These are phyloP conservation scores for Urophycis tenuis DNA, from an alignment of 2,797 vertebrate species.

Conservation along the genomic window DNA sequence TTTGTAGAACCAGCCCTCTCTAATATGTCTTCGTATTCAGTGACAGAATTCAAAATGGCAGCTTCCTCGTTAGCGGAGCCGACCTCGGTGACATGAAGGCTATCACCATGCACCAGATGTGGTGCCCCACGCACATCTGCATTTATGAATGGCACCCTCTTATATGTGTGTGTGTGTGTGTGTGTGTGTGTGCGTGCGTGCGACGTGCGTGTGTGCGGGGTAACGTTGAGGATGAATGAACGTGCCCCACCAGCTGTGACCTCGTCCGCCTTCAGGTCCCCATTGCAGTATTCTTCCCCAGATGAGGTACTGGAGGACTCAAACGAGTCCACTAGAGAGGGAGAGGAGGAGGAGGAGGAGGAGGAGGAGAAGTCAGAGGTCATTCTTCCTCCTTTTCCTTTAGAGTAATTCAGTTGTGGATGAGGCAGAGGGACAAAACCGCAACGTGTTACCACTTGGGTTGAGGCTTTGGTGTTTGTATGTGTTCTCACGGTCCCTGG, in stretches of 20 bases:
- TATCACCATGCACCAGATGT: not conserved
- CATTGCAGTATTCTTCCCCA: constrained; percentile 55
- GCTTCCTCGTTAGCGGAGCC: not conserved
- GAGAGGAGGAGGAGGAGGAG: not conserved
- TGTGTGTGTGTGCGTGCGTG: not conserved
- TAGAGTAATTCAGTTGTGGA: not conserved
- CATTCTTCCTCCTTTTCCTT: not conserved
- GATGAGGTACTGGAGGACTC: constrained; percentile 66
- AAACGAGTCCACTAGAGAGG: constrained; percentile 52
- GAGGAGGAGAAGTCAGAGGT: not conserved
- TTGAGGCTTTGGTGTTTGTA: constrained; percentile 19
- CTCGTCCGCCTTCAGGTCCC: not conserved
- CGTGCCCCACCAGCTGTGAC: constrained; percentile 26
- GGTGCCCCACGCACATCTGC: not conserved
- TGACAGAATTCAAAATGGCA: not conserved
- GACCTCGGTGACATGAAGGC: not conserved
- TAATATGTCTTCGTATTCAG: not conserved
- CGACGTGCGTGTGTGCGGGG: not conserved
- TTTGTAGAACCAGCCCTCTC: not conserved
- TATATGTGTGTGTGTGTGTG: not conserved
- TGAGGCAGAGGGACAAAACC: not conserved
- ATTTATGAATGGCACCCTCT: not conserved
- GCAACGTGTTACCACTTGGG: constrained; percentile 5
- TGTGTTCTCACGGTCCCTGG: not conserved
- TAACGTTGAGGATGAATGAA: not conserved